Percentiles rank a stretch among this genome's conserved stretches.
Conservation (phyloP, 2,797 vertebrate species). For the Perodicticus potto region DNA sequence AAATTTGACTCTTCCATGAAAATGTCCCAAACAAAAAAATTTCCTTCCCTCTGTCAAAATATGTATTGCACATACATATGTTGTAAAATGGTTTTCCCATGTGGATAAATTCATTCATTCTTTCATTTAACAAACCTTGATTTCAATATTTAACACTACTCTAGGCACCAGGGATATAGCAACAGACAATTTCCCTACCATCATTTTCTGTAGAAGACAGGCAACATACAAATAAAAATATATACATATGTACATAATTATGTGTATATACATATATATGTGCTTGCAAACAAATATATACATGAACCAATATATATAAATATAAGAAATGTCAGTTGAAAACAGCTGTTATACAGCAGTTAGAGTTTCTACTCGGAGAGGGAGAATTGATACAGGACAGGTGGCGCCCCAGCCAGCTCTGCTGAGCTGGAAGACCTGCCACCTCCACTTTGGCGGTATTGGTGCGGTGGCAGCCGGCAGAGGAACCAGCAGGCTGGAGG, state of each 20-base stretch:
- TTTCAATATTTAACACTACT: constrained; percentile 49
- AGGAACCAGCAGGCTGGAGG: no score
- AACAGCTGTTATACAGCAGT: background rate
- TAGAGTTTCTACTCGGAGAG: no score
- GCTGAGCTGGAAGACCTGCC: no score
- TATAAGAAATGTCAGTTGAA: background rate
- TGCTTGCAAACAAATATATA: background rate
- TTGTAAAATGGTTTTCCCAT: background rate
- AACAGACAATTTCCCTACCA: background rate
- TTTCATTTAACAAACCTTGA: background rate
- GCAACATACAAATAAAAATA: background rate
- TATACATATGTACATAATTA: background rate
- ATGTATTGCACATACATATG: background rate
- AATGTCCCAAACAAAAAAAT: background rate
- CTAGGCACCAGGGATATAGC: background rate
- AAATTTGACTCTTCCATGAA: constrained; percentile 26
- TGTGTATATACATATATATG: background rate
- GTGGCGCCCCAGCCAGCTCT: no score
- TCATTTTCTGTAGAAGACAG: background rate
- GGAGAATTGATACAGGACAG: no score
- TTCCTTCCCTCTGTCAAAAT: constrained; percentile 14
- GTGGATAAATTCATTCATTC: background rate
- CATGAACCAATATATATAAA: background rate
- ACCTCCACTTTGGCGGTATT: no score
- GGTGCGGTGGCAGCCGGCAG: no score